Conservation (phyloP, 2,113 vertebrate genomes). For the Thermophis baileyi region DNA sequence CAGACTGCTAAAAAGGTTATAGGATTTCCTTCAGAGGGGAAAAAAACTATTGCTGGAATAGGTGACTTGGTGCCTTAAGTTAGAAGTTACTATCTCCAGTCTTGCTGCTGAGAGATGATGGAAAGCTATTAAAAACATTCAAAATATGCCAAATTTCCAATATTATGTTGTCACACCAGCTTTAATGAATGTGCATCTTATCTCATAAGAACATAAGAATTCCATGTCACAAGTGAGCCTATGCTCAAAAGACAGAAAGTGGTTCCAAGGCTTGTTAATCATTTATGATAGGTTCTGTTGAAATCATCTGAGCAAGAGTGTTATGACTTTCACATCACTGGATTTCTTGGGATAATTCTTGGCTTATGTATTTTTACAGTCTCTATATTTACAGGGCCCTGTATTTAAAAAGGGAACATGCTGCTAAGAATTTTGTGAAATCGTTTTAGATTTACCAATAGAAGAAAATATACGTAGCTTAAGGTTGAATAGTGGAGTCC, state of each 20-base stretch:
- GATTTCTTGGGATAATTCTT: neutral
- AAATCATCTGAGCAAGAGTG: neutral
- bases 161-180: neutral
- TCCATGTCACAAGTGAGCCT: neutral
- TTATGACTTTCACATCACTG: neutral
- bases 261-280: neutral
- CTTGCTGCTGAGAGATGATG: neutral
- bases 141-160: neutral
- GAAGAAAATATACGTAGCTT: neutral
- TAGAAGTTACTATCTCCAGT: neutral
- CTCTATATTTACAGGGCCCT: slow-evolving; percentile 8
- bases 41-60: neutral
- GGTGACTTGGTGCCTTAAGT: neutral
- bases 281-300: neutral
- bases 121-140: neutral
- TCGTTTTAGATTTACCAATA: slow-evolving; percentile 23
- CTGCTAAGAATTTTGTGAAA: slow-evolving; percentile 60
- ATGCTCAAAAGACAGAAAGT: neutral
- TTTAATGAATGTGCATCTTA: neutral
- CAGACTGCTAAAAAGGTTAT: neutral
- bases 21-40: neutral
- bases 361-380: neutral
- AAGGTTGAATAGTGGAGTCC: neutral
- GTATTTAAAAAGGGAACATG: slow-evolving; percentile 55
- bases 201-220: neutral